phyloP scores from a whole-genome alignment of 2,113 vertebrate genomes.

The Hippotragus niger region DNA sequence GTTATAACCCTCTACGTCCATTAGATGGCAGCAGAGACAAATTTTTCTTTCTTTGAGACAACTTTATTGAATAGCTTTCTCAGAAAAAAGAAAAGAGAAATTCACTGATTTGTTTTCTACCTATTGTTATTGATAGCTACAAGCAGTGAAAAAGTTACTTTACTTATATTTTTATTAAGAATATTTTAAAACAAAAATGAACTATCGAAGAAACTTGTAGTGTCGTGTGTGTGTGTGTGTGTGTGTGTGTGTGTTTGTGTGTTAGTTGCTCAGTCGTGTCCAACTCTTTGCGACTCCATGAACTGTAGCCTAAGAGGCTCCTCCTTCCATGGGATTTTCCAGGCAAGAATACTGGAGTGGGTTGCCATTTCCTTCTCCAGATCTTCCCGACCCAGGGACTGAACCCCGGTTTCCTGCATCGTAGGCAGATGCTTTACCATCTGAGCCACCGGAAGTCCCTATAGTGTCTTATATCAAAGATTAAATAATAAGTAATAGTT shows the following conservation, averaged over 20 bases:
- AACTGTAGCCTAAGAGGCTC: background rate
- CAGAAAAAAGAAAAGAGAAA: background rate
- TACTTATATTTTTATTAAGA: background rate
- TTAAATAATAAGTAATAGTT: background rate
- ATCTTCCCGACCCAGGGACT: background rate
- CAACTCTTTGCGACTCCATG: background rate
- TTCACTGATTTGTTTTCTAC: background rate
- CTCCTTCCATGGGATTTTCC: background rate
- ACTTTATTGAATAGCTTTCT: background rate
- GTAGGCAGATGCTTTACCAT: background rate
- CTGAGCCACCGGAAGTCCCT: background rate
- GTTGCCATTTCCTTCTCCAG: background rate
- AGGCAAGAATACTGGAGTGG: background rate
- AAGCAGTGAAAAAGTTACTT: background rate
- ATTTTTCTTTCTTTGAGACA: background rate
- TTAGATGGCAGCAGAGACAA: conserved; percentile 59
- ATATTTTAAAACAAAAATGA: background rate
- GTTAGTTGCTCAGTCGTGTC: background rate
- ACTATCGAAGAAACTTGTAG: background rate
- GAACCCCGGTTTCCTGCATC: background rate
- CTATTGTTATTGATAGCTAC: background rate
- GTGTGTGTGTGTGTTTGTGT: background rate
- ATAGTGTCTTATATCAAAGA: background rate
- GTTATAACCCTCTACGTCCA: background rate
- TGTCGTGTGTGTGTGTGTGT: background rate